Evolutionary conservation across 2,797 vertebrate species (phyloP).

Genomic region (Chiroxiphia lanceolata): DNA sequence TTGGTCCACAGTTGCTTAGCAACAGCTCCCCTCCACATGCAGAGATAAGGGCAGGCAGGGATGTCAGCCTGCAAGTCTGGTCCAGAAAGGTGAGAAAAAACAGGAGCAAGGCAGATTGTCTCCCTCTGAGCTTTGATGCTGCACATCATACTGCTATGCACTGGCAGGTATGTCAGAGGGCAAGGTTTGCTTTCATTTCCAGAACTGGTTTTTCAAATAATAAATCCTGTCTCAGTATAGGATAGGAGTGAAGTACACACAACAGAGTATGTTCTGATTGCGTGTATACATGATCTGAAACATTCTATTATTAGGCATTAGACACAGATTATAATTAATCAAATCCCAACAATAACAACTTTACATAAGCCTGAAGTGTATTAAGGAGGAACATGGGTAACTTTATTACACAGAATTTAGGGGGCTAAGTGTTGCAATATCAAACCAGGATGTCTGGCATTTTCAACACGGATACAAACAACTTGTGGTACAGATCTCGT

Average conservation of each 20-base stretch:
- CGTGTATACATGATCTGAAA: background rate
- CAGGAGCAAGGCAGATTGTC: background rate
- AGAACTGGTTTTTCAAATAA: background rate
- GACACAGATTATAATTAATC: background rate
- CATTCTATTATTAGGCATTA: background rate
- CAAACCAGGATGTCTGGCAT: background rate
- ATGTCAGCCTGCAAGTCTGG: background rate
- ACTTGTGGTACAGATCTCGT: background rate
- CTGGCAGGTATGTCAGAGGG: background rate
- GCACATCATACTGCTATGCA: background rate
- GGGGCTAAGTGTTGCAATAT: background rate
- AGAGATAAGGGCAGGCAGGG: background rate
- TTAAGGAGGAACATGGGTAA: background rate
- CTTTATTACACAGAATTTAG: background rate
- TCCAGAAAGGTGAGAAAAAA: constrained; percentile 19
- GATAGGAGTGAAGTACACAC: accelerated
- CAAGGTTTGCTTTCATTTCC: background rate
- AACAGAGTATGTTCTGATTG: background rate
- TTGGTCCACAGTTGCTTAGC: constrained; percentile 34
- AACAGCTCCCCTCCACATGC: background rate
- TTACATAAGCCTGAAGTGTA: background rate
- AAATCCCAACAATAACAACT: background rate
- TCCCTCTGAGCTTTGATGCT: background rate
- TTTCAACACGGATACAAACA: background rate
- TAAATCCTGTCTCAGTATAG: background rate